Evolutionary conservation across 2,797 vertebrate species (phyloP).

Genomic region (Scleropages formosus): DNA sequence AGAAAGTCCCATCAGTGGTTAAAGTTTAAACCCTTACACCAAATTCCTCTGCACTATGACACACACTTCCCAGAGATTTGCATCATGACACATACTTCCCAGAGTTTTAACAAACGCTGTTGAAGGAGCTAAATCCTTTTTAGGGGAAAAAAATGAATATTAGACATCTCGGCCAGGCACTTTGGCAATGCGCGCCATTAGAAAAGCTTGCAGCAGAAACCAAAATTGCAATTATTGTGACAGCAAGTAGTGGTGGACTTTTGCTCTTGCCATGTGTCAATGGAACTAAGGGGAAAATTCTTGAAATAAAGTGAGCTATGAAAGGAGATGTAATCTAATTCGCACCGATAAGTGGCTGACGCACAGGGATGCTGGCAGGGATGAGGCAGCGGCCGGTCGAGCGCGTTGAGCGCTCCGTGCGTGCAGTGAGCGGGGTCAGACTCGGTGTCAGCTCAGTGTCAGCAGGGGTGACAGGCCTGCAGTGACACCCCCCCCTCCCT

Average conservation of each 20-base stretch:
- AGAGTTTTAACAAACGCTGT: not conserved
- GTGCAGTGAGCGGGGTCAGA: not conserved
- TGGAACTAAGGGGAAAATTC: not conserved
- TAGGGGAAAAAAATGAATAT: not conserved
- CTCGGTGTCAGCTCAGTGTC: slow-evolving; percentile 24
- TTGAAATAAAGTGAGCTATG: not conserved
- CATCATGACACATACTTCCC: too few species aligned
- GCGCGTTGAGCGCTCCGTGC: slow-evolving; percentile 1
- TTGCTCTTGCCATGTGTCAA: not conserved
- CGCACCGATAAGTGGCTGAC: not conserved
- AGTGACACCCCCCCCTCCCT: not conserved
- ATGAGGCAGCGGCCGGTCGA: not conserved
- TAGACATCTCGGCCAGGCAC: not conserved
- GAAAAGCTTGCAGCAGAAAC: not conserved
- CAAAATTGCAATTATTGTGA: not conserved
- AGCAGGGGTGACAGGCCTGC: slow-evolving; percentile 20
- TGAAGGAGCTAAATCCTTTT: not conserved
- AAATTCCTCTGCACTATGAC: slow-evolving; percentile 62
- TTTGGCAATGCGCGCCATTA: not conserved
- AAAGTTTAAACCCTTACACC: slow-evolving; percentile 63
- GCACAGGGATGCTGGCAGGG: not conserved
- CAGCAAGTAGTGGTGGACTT: not conserved
- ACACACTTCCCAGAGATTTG: slow-evolving; percentile 20
- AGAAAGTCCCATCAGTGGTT: slow-evolving; percentile 56
- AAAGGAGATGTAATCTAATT: slow-evolving; percentile 2